Evolutionary conservation across 2,888 invertebrate species (phyloP).

Genomic region (Trissolcus japonicus): DNA sequence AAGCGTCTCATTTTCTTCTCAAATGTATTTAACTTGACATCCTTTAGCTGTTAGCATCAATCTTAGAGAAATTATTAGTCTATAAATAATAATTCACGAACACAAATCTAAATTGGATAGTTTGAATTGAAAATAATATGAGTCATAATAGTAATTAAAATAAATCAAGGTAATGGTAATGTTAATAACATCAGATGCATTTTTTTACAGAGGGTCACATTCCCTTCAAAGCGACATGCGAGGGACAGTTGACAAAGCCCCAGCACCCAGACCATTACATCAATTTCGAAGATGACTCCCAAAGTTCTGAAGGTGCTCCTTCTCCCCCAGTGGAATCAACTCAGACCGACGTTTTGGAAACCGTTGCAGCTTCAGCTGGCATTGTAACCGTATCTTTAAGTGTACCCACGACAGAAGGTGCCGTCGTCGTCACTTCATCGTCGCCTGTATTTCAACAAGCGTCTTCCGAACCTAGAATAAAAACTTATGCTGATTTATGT

Average conservation of each 20-base stretch:
- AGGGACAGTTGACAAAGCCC: conserved; percentile 90
- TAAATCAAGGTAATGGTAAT: background rate
- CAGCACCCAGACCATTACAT: conserved; percentile 91
- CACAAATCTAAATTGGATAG: too few species aligned
- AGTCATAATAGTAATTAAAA: background rate
- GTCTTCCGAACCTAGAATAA: conserved; percentile 69
- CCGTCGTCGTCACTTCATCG: conserved; percentile 77
- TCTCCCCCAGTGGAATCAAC: conserved; percentile 77
- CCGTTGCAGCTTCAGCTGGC: conserved; percentile 82
- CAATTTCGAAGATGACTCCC: conserved; percentile 92
- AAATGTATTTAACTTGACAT: background rate
- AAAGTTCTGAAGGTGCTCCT: conserved; percentile 84
- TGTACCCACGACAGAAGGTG: conserved; percentile 79
- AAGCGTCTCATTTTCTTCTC: conserved; percentile 3
- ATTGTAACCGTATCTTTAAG: conserved; percentile 83
- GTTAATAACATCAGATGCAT: background rate
- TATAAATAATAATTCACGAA: background rate
- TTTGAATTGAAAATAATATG: too few species aligned
- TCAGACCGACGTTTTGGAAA: conserved; percentile 76
- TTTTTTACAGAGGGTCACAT: conserved; percentile 86
- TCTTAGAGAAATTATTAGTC: background rate
- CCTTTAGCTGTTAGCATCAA: conserved; percentile 1
- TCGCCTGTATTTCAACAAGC: conserved; percentile 77
- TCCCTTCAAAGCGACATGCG: conserved; percentile 94
- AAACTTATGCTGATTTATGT: conserved; percentile 79